These are phyloP conservation scores for Leucopsar rothschildi DNA, from an alignment of 2,113 vertebrate species.

Conservation along the genomic window DNA sequence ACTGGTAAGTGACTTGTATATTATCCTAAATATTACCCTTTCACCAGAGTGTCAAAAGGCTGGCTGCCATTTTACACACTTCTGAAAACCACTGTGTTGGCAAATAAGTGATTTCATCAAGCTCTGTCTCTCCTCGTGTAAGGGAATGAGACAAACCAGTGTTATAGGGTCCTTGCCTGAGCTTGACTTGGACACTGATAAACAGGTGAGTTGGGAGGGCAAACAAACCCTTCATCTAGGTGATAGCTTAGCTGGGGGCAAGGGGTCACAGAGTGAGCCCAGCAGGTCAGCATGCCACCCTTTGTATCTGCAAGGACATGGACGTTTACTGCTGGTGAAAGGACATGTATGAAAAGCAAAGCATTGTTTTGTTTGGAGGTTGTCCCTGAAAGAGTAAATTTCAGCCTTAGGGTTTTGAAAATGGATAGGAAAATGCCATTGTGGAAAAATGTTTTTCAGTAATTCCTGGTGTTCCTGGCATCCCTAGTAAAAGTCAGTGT, in stretches of 20 bases:
- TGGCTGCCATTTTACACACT: background rate
- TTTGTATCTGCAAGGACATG: background rate
- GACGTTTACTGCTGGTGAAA: background rate
- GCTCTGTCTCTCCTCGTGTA: accelerated
- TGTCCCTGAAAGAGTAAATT: background rate
- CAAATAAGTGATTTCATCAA: background rate
- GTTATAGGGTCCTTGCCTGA: background rate
- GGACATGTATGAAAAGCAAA: background rate
- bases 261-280: background rate
- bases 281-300: background rate
- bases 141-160: background rate
- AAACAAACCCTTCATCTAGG: background rate
- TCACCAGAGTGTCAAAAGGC: background rate
- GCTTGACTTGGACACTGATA: background rate
- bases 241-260: background rate
- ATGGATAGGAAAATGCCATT: background rate
- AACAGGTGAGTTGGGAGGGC: background rate
- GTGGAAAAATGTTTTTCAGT: background rate
- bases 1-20: background rate
- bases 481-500: background rate
- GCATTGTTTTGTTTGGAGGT: background rate
- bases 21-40: background rate
- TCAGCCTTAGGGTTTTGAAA: background rate
- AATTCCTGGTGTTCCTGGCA: background rate
- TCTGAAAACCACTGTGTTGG: background rate